Percentiles rank a stretch among this genome's conserved stretches.
These are phyloP conservation scores for Sciaenops ocellatus DNA, from an alignment of 2,797 vertebrate species.

Conservation along the genomic window DNA sequence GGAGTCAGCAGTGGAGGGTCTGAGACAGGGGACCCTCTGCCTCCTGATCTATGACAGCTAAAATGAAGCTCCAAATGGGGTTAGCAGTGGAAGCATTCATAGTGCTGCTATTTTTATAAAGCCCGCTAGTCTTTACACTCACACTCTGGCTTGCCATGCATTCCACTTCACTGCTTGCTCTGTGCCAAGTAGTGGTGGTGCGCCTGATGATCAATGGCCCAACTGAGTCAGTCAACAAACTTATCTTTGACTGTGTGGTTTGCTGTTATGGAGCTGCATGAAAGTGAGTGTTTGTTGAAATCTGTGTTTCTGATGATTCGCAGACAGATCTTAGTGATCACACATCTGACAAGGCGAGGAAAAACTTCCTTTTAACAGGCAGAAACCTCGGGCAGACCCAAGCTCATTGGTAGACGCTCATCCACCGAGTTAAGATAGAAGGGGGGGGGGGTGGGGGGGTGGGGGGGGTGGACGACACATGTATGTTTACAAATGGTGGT, in stretches of 20 bases:
- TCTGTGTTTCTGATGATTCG: too few species aligned
- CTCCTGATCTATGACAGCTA: not conserved
- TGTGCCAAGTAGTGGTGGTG: not conserved
- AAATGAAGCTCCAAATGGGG: not conserved
- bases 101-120: slow-evolving; percentile 7
- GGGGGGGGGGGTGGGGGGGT: too few species aligned
- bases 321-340: not conserved
- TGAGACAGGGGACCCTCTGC: not conserved
- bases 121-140: not conserved
- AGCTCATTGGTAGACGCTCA: too few species aligned
- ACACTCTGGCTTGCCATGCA: not conserved
- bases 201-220: not conserved
- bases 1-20: not conserved
- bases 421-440: too few species aligned
- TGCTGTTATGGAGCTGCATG: not conserved
- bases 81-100: not conserved
- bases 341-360: too few species aligned
- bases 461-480: too few species aligned
- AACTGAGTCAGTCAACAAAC: slow-evolving; percentile 11
- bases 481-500: too few species aligned
- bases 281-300: not conserved
- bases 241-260: not conserved
- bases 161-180: too few species aligned
- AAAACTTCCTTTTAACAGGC: too few species aligned
- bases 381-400: too few species aligned